A percentile compares a stretch with the other conserved stretches of the same genome.
phyloP scores from a whole-genome alignment of 2,797 vertebrate species.

The Sus cebifrons region DNA sequence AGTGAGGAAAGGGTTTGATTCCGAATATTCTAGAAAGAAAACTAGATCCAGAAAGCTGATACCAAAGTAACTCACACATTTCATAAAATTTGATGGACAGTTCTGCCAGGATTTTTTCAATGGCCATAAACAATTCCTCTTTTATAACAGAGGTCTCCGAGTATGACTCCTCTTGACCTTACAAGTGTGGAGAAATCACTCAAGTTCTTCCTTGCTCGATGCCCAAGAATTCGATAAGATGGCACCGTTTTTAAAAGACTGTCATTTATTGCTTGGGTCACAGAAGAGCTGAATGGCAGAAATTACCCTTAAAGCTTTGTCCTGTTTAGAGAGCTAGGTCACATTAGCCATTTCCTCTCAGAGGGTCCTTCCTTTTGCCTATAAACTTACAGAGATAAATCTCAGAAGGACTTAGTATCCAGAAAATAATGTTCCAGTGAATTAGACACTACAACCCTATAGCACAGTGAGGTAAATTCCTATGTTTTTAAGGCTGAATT shows the following conservation, averaged over 20 bases:
- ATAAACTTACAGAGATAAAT: conserved; percentile 48
- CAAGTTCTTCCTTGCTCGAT: conserved; percentile 38
- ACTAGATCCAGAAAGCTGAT: conserved; percentile 74
- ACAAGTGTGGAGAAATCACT: conserved; percentile 77
- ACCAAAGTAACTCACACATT: conserved; percentile 68
- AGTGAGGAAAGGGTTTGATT: conserved; percentile 71
- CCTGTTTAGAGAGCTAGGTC: conserved; percentile 66
- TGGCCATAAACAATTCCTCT: conserved; percentile 79
- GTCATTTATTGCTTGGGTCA: conserved; percentile 77
- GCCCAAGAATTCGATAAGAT: conserved; percentile 75
- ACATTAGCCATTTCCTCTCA: conserved; percentile 63
- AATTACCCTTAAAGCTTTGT: conserved; percentile 74
- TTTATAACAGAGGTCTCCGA: not conserved
- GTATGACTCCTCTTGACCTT: conserved; percentile 64
- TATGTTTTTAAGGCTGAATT: conserved; percentile 14
- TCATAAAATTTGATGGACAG: conserved; percentile 69
- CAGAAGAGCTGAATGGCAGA: conserved; percentile 77
- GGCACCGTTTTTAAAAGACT: conserved; percentile 63
- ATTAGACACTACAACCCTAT: not conserved
- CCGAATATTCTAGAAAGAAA: conserved; percentile 70
- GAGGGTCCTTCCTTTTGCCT: conserved; percentile 52
- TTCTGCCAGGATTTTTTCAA: conserved; percentile 71
- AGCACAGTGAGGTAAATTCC: conserved; percentile 11
- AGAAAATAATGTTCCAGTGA: conserved; percentile 58
- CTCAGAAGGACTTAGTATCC: not conserved